Base-by-base conservation (phyloP, 2,888 invertebrate genomes). In the Drosophila acutilabella region DNA sequence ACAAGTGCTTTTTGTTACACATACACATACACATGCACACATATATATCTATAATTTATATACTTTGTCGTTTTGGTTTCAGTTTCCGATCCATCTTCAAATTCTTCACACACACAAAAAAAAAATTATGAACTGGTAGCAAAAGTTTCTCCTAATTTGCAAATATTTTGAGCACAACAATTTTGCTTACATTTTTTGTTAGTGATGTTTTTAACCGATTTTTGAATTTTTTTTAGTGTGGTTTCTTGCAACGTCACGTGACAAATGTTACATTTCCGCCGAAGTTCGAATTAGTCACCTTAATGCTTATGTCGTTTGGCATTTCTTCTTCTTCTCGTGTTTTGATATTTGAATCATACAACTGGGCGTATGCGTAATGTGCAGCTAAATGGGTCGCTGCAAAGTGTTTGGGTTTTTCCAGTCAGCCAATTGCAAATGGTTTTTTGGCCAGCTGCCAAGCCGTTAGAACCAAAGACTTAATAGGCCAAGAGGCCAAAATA, bases 71-170 rank as follows among this genome's bases (percentile, higher is more conserved):
- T 23, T 42, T 42, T 13, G n/a, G 73, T 58, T 74, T 80, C 67
- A 67, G 69, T 81, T 72, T 72, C 67, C 74, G 69, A 79, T 75
- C 75, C 82, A 88, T 85, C 86, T 88, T 62, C 58, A 57, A 20
- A 54, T 73, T 53, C 59, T 53, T 36, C 42, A 36, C n/a, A 44
- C 45, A 26, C 26, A 26, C 26, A 64, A 70, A 62, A 80, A 64
- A 69, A 62, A 62, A n/a, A n/a, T n/a, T 45, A 42, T 18, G 14
- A 18, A 36, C 53, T 60, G 69, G 45, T 65, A 59, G 69, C 64
- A 71, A 88, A 72, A 86, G 85, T 86, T 86, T 86, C 85, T 88
- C 89, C 86, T 88, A 88, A 86, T 86, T 89, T 89, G 85, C 85
- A 89, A 89, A 85, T 79, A 75, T 80, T 71, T 56, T 38, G 57